Evolutionary conservation across 2,113 vertebrate genomes (phyloP).

Genomic region (Platysteira castanea): DNA sequence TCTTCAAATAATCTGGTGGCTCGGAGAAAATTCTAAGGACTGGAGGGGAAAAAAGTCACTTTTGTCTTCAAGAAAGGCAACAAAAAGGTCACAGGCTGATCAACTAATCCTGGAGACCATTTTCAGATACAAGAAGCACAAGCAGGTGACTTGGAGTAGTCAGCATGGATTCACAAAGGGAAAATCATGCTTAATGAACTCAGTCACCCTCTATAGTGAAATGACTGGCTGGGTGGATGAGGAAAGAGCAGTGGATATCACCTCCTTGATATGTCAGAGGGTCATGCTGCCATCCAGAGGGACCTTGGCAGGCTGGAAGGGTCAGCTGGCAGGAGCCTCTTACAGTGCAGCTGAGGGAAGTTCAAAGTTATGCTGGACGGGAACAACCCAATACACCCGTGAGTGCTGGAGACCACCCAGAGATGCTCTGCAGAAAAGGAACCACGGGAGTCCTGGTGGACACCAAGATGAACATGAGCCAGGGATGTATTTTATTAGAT

Average conservation of each 20-base stretch:
- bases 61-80: background rate
- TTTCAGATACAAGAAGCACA: background rate
- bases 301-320: background rate
- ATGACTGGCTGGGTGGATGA: background rate
- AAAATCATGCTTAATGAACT: background rate
- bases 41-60: background rate
- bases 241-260: background rate
- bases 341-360: background rate
- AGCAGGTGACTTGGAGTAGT: background rate
- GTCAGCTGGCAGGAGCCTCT: background rate
- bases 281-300: background rate
- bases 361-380: background rate
- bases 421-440: background rate
- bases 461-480: fast-evolving
- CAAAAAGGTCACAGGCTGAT: background rate
- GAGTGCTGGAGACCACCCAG: background rate
- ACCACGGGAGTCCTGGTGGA: background rate
- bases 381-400: background rate
- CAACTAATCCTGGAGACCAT: background rate
- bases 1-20: background rate
- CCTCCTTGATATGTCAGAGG: background rate
- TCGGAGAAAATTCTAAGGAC: background rate
- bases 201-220: background rate
- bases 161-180: background rate
- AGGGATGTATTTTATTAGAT: background rate